phyloP scores from a whole-genome alignment of 2,113 vertebrate genomes.

The Sylvietta virens region DNA sequence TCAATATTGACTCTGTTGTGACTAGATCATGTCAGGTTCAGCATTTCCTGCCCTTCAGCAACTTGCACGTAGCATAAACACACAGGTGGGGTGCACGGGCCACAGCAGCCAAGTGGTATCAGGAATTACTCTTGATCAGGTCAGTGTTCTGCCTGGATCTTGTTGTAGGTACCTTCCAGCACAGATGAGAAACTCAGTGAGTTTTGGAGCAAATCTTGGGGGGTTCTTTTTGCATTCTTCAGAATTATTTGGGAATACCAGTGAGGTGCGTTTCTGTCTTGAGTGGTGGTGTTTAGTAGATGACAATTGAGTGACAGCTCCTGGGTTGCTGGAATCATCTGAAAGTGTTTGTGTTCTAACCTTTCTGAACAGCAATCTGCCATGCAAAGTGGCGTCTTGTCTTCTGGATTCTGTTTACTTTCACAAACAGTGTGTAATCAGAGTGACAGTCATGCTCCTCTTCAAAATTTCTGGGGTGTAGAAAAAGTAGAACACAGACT shows the following conservation, averaged over 20 bases:
- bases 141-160: not conserved
- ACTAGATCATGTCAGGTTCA: not conserved
- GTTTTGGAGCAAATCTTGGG: not conserved
- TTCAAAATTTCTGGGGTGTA: not conserved
- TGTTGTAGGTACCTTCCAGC: not conserved
- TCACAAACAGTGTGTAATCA: not conserved
- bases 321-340: not conserved
- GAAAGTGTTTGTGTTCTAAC: not conserved
- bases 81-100: rapidly evolving
- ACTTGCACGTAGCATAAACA: not conserved
- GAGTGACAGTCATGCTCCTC: not conserved
- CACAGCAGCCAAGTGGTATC: not conserved
- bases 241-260: not conserved
- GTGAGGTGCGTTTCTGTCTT: not conserved
- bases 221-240: rapidly evolving
- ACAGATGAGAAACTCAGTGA: not conserved
- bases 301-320: not conserved
- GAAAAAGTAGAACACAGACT: not conserved
- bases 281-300: not conserved
- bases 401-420: not conserved
- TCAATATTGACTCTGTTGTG: slow-evolving; percentile 7
- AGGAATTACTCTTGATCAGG: not conserved
- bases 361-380: not conserved
- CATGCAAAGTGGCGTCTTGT: not conserved
- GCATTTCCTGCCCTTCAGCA: not conserved